Evolutionary conservation across 2,888 invertebrate genomes (phyloP), one percentile per base, ranked within the genome.

Genomic region (Pemphredon lugubris): DNA sequence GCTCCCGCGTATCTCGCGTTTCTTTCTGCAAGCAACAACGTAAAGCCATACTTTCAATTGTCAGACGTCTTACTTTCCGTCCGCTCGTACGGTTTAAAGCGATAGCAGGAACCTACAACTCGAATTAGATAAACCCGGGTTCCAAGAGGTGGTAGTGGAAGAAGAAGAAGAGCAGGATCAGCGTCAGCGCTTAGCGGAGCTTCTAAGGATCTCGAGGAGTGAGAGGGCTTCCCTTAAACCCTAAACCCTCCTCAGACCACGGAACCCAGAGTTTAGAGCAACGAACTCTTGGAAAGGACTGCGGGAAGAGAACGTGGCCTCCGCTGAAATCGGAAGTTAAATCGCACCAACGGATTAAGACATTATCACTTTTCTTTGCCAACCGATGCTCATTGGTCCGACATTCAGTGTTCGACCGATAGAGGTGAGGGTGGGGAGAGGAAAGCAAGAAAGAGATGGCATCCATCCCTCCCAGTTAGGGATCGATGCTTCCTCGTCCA

Each of bases 341-440:
- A 88, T 87, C 84, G 91, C 91, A 91, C 91, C 92, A 90, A 91
- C 90, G 92, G 92, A 92, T 92, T 92, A 92, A 92, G 92, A 92
- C 92, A 92, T 93, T 92, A 93, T 92, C 92, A 92, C 92, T 93
- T 92, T 93, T 92, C 92, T 92, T 92, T 92, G 77, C 81, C 69
- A 77, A 78, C 79, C 79, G 76, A 69, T 77, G 83, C 78, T 81
- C 78, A 66, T 61, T 72, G 77, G 79, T 72, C 70, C 69, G 44
- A 65, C 61, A 7, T 34, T 11, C 50, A 32, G 54, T 23, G 45
- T 48, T 58, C 65, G 64, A 57, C 61, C 51, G 73, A 61, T 30
- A 48, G 65, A 66, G 51, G 21, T 42, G 21, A 44, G 50, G 53
- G 54, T 60, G 20, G 68, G 51, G 65, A 54, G 37, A 55, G 34